These are phyloP conservation scores for crab-eating macaque (Macaca fascicularis) DNA, from an alignment of 2,113 vertebrate genomes.

Conservation along the genomic window DNA sequence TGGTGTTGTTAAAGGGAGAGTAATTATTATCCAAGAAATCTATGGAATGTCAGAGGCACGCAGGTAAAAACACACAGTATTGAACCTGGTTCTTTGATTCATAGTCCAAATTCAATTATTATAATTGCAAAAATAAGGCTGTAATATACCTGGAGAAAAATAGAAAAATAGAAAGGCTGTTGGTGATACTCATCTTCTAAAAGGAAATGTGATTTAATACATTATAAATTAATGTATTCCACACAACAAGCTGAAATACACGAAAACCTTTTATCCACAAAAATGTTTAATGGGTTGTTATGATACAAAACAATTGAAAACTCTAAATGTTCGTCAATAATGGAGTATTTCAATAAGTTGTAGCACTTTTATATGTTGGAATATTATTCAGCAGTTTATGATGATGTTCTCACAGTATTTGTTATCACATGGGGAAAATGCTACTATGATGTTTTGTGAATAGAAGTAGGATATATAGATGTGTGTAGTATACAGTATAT, in stretches of 20 bases:
- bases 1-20: background rate
- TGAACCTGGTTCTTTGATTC: background rate
- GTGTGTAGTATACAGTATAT: background rate
- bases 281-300: background rate
- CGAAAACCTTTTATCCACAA: background rate
- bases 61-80: background rate
- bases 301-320: background rate
- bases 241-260: background rate
- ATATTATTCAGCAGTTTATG: slow-evolving; percentile 6
- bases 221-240: background rate
- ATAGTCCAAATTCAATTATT: slow-evolving; percentile 12
- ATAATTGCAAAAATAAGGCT: background rate
- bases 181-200: background rate
- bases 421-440: background rate
- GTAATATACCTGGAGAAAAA: background rate
- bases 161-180: background rate
- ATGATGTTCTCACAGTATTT: background rate
- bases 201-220: background rate
- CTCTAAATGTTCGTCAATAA: background rate
- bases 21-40: background rate
- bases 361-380: background rate
- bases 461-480: background rate
- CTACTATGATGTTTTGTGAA: background rate
- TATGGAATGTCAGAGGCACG: background rate
- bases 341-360: slow-evolving; percentile 21